Base-by-base conservation (phyloP, 2,888 invertebrate genomes). In the Ornithoptera alexandrae region DNA sequence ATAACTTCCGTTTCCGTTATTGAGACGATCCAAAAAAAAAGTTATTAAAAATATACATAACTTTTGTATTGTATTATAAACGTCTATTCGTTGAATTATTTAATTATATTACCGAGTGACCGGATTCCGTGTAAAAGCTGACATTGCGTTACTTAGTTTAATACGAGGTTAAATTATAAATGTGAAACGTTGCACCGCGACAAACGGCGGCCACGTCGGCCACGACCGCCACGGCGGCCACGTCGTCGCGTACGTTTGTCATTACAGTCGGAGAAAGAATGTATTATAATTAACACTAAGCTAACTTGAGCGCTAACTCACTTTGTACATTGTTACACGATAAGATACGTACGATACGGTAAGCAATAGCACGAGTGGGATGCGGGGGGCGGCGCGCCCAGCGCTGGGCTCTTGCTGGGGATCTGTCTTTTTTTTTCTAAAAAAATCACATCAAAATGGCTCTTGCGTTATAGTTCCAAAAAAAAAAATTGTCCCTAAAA, bases 261-360 rank as follows among this genome's bases (percentile, higher is more conserved):
- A 79, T 79, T 79, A 76, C 73, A 76, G 75, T 77, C 79, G 80
- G 15, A 10, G 78, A 82, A 84, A 81, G 74, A 76, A 81, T 50
- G 15, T 50, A 17, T 17, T 80, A 83, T 78, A 80, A 79, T 84
- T 81, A 86, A 78, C 78, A 83, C 87, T 89, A 90, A 86, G 83
- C 89, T 90, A 88, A 83, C 81, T 85, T 90, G 92, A 92, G 92
- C 92, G 86, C 79, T 79, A 86, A 90, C 91, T 87, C 92, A 86
- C 88, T 92, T 92, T 92, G 92, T 92, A 92, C 92, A 92, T 87
- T 88, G 88, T 89, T 87, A 90, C 86, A 87, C 80, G 83, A 81
- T 86, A 84, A 84, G 80, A 87, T 86, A 87, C 83, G 84, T 84
- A 83, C 85, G 84, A 77, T 76, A 79, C 78, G 53, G 75, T 82